These are phyloP conservation scores for Myotis brandtii DNA, from an alignment of 2,113 vertebrate species.

Conservation along the genomic window DNA sequence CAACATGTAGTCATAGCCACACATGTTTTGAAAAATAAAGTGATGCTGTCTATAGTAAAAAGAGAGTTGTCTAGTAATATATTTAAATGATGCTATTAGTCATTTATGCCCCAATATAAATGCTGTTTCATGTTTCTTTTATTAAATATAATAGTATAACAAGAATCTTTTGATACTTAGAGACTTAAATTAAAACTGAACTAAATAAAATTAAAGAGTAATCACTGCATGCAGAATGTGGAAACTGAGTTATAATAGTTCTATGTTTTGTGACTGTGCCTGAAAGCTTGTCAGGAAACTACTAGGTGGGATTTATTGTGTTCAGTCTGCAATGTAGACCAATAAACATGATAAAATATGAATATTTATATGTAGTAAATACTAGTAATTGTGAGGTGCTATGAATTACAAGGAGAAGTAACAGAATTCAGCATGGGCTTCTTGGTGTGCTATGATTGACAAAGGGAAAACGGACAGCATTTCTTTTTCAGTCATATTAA, in stretches of 20 bases:
- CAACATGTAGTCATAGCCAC: slow-evolving; percentile 47
- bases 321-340: background rate
- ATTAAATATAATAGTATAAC: slow-evolving; percentile 25
- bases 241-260: background rate
- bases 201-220: slow-evolving; percentile 46
- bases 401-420: background rate
- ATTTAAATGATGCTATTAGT: slow-evolving; percentile 66
- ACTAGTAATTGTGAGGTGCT: background rate
- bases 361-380: background rate
- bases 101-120: slow-evolving; percentile 50
- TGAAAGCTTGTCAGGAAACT: background rate
- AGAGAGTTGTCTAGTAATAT: slow-evolving; percentile 41
- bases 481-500: background rate
- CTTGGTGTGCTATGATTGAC: background rate
- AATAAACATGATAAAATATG: background rate
- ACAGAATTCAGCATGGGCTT: background rate
- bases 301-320: background rate
- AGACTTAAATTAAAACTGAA: slow-evolving; percentile 4
- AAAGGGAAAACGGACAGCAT: background rate
- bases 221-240: background rate
- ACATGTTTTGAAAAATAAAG: slow-evolving; percentile 68
- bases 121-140: slow-evolving; percentile 46
- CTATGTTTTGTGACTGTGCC: slow-evolving; percentile 1
- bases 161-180: slow-evolving; percentile 37
- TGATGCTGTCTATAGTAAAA: slow-evolving; percentile 35